These are phyloP conservation scores for Apis laboriosa DNA, from an alignment of 1,140 invertebrate genomes.

Conservation along the genomic window DNA sequence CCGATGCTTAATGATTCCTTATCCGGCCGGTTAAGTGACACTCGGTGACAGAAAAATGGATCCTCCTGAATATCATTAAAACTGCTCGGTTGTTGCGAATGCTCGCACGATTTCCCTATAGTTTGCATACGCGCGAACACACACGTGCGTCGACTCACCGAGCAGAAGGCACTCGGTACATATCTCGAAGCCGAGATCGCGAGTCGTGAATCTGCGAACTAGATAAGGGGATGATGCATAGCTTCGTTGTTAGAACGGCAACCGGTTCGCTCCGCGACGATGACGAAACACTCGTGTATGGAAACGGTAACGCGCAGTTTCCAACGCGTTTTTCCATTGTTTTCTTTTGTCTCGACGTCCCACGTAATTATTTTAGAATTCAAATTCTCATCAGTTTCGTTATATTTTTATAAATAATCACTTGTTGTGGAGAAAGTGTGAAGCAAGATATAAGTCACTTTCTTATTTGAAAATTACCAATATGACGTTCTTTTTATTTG, in stretches of 20 bases:
- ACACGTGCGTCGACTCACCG: slow-evolving; percentile 21
- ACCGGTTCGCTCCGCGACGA: slow-evolving; percentile 63
- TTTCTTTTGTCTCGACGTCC: no score
- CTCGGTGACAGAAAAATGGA: slow-evolving; percentile 46
- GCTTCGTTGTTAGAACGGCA: slow-evolving; percentile 60
- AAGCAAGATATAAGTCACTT: no score
- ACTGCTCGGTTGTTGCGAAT: slow-evolving; percentile 2
- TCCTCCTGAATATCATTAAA: slow-evolving; percentile 39
- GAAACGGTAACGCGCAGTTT: slow-evolving; percentile 53
- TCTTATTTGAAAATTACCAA: no score
- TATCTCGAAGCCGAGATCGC: slow-evolving; percentile 63
- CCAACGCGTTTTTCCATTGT: neutral
- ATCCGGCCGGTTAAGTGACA: slow-evolving; percentile 22
- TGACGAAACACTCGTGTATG: slow-evolving; percentile 59
- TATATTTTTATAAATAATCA: no score
- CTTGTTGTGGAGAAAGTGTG: no score
- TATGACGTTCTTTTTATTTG: no score
- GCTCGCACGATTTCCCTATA: slow-evolving; percentile 20
- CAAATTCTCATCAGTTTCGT: no score
- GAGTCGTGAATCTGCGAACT: slow-evolving; percentile 72
- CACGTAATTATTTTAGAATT: neutral
- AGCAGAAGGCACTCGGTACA: slow-evolving; percentile 24
- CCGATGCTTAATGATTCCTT: slow-evolving; percentile 41
- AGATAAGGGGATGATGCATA: slow-evolving; percentile 72
- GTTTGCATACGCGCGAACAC: slow-evolving; percentile 8